Conservation (phyloP, 2,113 vertebrate genomes). For the Gymnobelideus leadbeateri region DNA sequence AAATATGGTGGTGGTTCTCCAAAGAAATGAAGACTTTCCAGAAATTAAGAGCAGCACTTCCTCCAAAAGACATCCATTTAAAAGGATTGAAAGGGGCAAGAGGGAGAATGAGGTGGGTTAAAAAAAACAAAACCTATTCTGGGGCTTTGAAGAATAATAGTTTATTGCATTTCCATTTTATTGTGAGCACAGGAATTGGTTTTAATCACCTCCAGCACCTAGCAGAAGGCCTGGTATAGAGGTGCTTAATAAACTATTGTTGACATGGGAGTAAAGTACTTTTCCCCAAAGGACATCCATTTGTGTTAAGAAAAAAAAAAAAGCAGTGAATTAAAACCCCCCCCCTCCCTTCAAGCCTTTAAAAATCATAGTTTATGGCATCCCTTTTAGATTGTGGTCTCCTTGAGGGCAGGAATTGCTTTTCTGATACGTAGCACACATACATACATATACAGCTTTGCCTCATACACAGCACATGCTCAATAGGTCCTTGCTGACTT, state of each 20-base stretch:
- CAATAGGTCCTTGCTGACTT: neutral
- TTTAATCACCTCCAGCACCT: neutral
- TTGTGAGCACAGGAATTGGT: neutral
- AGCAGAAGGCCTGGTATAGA: neutral
- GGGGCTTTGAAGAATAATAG: neutral
- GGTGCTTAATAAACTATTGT: neutral
- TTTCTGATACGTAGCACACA: too few relatives aligned
- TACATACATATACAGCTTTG: too few relatives aligned
- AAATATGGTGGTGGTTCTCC: neutral
- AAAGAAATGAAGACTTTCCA: neutral
- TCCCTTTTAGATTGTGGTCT: neutral
- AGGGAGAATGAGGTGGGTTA: neutral
- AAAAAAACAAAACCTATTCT: neutral
- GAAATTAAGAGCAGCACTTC: neutral
- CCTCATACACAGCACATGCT: neutral
- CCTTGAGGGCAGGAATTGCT: neutral
- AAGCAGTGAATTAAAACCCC: neutral
- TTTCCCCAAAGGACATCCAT: slow-evolving; percentile 32
- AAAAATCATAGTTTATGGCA: neutral
- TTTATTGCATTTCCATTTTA: neutral
- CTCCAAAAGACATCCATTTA: neutral
- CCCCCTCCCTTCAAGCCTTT: too few relatives aligned
- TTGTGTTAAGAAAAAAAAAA: slow-evolving; percentile 31
- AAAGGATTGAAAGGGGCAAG: neutral
- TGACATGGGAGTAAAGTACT: neutral